phyloP scores from a whole-genome alignment of 2,888 invertebrate species.

The Lissocephala sabroskyi region DNA sequence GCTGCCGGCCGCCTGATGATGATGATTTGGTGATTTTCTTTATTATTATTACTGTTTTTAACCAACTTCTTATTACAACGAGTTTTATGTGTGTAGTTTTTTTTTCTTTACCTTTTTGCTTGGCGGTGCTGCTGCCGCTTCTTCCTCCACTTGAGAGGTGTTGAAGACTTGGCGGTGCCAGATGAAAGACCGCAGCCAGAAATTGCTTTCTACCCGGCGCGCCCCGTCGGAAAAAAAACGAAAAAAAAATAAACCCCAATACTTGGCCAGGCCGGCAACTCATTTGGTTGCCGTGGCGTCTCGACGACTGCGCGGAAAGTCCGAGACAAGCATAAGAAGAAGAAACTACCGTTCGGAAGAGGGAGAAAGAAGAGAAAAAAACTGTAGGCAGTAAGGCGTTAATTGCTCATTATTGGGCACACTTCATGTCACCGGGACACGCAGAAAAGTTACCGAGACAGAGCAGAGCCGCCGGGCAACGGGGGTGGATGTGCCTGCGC shows the following conservation, averaged over 20 bases:
- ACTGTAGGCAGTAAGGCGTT: conserved; percentile 57
- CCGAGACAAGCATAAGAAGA: conserved; percentile 35
- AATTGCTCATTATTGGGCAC: conserved; percentile 71
- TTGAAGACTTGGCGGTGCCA: conserved; percentile 65
- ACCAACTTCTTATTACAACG: conserved; percentile 64
- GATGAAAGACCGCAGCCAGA: conserved; percentile 55
- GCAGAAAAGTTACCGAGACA: no score
- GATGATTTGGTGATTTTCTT: conserved; percentile 66
- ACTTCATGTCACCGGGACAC: conserved; percentile 65
- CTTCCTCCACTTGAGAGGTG: conserved; percentile 54
- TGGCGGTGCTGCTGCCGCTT: no score
- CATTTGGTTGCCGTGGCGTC: conserved; percentile 35
- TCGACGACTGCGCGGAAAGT: conserved; percentile 39
- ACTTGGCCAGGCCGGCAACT: no score
- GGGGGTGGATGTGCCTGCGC: conserved; percentile 3
- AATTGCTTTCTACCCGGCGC: conserved; percentile 45
- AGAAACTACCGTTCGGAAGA: conserved; percentile 50
- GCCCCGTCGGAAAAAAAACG: conserved; percentile 18
- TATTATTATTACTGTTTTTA: conserved; percentile 66
- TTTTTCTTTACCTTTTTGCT: conserved; percentile 9
- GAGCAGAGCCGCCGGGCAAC: conserved; percentile 21
- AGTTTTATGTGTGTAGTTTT: conserved; percentile 33
- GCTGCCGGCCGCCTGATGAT: conserved; percentile 44
- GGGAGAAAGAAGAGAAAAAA: conserved; percentile 10
- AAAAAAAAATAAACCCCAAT: conserved; percentile 20